Base-by-base conservation (phyloP, 2,888 invertebrate species). In the Amphipyra berbera region DNA sequence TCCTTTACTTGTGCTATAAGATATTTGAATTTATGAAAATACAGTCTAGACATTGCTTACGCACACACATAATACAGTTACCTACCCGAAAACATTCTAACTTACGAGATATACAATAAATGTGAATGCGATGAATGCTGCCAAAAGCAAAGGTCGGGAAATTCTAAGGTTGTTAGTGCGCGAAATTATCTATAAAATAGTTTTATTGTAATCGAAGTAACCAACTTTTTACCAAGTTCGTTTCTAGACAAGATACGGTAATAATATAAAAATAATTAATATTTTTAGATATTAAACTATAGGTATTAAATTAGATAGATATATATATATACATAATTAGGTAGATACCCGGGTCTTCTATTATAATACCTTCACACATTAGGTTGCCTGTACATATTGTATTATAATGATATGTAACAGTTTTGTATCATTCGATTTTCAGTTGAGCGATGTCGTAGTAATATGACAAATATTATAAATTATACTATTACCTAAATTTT, bases 331-430 rank as follows among this genome's bases (percentile, higher is more conserved):
- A n/a, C n/a, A n/a, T n/a, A n/a, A n/a, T n/a, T n/a, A n/a, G n/a
- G n/a, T n/a, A n/a, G n/a, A n/a, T 30, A 53, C 15, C 44, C 35
- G 30, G 30, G 10, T 27, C 9, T 49, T 40, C 12, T 42, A 42
- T 9, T 12, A 10, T 14, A 15, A 15, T 6, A 13, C 9, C n/a
- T 48, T n/a, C 21, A 37, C 10, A 41, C 4, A 5, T n/a, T 30
- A 33, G 12, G 9, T 33, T 3, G 5, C 9, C 21, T 21, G 21
- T 10, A 21, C 8, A 30, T 45, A 8, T 46, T 44, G n/a, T 45
- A 40, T 7, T 50, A 42, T 12, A 35, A 44, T 57, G 68, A 71
- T 63, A 68, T 68, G 68, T 68, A 47, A 48, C 21, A 47, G 41
- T 56, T 63, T 68, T 68, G 38, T 57, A 68, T 57, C 12, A 47